A percentile compares a stretch with the other conserved stretches of the same genome.
Evolutionary conservation across 2,888 invertebrate species (phyloP).

Genomic region (Eretmocerus hayati): DNA sequence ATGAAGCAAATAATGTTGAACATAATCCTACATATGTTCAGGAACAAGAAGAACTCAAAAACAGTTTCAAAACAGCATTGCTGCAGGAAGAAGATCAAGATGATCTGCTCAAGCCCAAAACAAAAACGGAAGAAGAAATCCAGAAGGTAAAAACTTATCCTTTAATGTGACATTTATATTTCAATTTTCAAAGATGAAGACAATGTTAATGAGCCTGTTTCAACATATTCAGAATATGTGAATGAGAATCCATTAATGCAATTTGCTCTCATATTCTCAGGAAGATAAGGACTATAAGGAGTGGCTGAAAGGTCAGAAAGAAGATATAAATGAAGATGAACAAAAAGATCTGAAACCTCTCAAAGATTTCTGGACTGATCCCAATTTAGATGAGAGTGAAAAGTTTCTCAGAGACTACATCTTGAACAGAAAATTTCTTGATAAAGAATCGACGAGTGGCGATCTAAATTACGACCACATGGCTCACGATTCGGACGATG

Average conservation of each 20-base stretch:
- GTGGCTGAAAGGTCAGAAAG: slow-evolving; percentile 73
- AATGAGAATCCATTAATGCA: slow-evolving; percentile 4
- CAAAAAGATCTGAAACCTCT: slow-evolving; percentile 63
- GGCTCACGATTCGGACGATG: slow-evolving; percentile 48
- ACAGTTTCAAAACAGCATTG: slow-evolving; percentile 55
- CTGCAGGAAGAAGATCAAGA: slow-evolving; percentile 52
- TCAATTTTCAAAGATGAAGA: slow-evolving; percentile 1
- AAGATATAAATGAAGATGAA: slow-evolving; percentile 54
- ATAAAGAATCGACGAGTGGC: slow-evolving; percentile 24
- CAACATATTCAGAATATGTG: too few relatives aligned
- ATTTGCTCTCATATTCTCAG: too few relatives aligned
- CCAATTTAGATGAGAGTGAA: slow-evolving; percentile 74
- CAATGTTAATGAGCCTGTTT: background rate
- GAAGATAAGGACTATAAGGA: slow-evolving; percentile 60
- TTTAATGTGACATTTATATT: slow-evolving; percentile 1
- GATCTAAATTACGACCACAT: slow-evolving; percentile 29
- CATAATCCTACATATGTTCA: slow-evolving; percentile 53
- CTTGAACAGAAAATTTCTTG: slow-evolving; percentile 67
- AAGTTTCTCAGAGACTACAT: slow-evolving; percentile 89
- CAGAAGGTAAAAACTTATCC: slow-evolving; percentile 25
- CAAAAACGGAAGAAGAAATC: slow-evolving; percentile 48
- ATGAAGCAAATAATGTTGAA: slow-evolving; percentile 26
- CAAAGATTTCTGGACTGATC: slow-evolving; percentile 78
- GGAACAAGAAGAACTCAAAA: slow-evolving; percentile 61
- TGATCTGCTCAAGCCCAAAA: slow-evolving; percentile 36